phyloP scores from a whole-genome alignment of 2,113 vertebrate genomes.

The Gavia stellata region DNA sequence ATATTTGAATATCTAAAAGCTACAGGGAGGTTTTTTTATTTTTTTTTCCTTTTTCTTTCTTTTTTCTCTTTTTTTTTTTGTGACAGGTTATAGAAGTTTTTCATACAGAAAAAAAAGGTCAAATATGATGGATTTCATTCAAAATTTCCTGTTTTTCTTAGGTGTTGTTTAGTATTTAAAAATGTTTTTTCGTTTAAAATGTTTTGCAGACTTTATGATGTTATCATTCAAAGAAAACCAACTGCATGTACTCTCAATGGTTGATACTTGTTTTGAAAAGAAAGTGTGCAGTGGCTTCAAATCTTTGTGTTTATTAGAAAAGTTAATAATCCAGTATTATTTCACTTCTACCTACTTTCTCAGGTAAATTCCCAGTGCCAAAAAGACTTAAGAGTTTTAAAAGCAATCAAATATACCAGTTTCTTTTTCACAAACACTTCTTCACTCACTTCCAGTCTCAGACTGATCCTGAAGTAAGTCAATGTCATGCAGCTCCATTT shows the following conservation, averaged over 20 bases:
- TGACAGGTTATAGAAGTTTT: neutral
- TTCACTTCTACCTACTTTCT: neutral
- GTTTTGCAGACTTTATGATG: neutral
- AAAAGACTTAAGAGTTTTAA: neutral
- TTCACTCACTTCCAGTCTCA: neutral
- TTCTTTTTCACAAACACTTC: neutral
- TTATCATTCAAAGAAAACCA: neutral
- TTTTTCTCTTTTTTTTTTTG: neutral
- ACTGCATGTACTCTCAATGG: neutral
- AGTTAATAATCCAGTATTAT: neutral
- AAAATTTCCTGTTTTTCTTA: neutral
- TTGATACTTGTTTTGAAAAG: neutral
- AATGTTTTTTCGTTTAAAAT: neutral
- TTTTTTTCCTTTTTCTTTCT: fast-evolving
- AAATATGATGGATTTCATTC: neutral
- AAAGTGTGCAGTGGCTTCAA: neutral
- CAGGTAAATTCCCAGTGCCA: neutral
- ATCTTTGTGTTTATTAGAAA: neutral
- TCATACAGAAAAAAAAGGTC: neutral
- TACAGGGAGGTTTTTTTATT: neutral
- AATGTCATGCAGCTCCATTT: neutral
- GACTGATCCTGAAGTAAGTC: neutral
- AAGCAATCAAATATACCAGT: neutral
- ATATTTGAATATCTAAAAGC: neutral
- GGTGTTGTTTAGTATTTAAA: neutral